These are phyloP conservation scores for Neoaliturus tenellus DNA, from an alignment of 2,888 invertebrate species.

Conservation along the genomic window DNA sequence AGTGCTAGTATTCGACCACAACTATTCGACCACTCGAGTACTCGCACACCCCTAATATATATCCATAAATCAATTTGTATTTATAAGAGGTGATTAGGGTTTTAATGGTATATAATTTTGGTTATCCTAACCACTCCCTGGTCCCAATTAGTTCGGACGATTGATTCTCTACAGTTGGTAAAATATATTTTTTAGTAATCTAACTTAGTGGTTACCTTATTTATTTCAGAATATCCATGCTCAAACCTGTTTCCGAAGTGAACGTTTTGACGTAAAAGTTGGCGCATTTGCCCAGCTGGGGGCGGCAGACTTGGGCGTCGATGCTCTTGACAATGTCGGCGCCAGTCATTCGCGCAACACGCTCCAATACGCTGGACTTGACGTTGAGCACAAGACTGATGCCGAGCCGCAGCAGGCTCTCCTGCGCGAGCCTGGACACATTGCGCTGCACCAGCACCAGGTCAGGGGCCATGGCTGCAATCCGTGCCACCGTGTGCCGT, in stretches of 20 bases:
- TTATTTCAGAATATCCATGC: too few relatives aligned
- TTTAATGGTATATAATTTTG: too few relatives aligned
- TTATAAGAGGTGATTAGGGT: too few relatives aligned
- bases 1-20: too few relatives aligned
- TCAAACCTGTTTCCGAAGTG: constrained; percentile 73
- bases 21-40: too few relatives aligned
- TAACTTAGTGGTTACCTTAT: too few relatives aligned
- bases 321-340: constrained; percentile 92
- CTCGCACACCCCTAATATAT: too few relatives aligned
- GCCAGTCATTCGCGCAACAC: constrained; percentile 85
- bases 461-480: constrained; percentile 88
- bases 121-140: too few relatives aligned
- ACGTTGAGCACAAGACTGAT: constrained; percentile 94
- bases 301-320: constrained; percentile 89
- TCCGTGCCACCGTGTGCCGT: constrained; percentile 89
- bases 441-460: constrained; percentile 89
- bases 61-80: too few relatives aligned
- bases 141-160: too few relatives aligned
- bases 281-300: constrained; percentile 89
- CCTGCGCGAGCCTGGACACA: constrained; percentile 85
- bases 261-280: constrained; percentile 84
- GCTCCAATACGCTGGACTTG: constrained; percentile 86
- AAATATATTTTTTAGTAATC: too few relatives aligned
- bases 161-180: too few relatives aligned
- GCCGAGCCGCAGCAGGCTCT: constrained; percentile 85